Base-by-base conservation (phyloP, 1,140 invertebrate species). In the Thalassaphorura encarpata region DNA sequence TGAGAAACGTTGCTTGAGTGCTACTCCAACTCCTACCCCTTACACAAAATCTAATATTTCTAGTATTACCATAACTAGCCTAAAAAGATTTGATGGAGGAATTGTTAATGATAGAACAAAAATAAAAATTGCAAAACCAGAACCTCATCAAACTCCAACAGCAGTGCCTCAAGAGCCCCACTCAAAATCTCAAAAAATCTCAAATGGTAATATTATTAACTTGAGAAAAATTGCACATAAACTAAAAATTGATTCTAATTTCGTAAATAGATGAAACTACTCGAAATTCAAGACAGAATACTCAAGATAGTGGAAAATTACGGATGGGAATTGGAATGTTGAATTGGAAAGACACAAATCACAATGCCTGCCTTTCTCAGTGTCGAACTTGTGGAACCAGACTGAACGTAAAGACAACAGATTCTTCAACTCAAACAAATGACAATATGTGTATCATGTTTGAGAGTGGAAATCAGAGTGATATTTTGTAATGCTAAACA, bases 31-130 rank as follows among this genome's bases (percentile, higher is more conserved):
- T 39, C 46, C 36, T n/a, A 27, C 36, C 3, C 29, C 54, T 4
- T 16, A 50, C 13, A 43, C 11, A 18, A 61, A 55, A 27, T 62
- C 60, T 2, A 62, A 62, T 40, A 62, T 62, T 43, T 62, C 60
- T 19, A 62, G 60, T 33, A 62, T 62, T 24, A 62, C 60, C 3
- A 62, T 62, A 36, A 51, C 49, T 15, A 52, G 48, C 18, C 26
- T 58, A 33, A 52, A 53, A 42, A 23, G 56, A 42, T 13, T 21
- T 26, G 45, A 13, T 19, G 41, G 41, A 19, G 41, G 6, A 19
- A n/a, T n/a, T n/a, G n/a, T n/a, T n/a, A n/a, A n/a, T n/a, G n/a
- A n/a, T 19, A 13, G 41, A 19, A 43, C 21, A 19, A 6, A 6
- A 43, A 43, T 43, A 8, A 6, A 11, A 19, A 43, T 6, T 13